Percentiles rank a stretch among this genome's conserved stretches.
phyloP scores from a whole-genome alignment of 2,797 vertebrate genomes.

The Thripadectes ignobilis region DNA sequence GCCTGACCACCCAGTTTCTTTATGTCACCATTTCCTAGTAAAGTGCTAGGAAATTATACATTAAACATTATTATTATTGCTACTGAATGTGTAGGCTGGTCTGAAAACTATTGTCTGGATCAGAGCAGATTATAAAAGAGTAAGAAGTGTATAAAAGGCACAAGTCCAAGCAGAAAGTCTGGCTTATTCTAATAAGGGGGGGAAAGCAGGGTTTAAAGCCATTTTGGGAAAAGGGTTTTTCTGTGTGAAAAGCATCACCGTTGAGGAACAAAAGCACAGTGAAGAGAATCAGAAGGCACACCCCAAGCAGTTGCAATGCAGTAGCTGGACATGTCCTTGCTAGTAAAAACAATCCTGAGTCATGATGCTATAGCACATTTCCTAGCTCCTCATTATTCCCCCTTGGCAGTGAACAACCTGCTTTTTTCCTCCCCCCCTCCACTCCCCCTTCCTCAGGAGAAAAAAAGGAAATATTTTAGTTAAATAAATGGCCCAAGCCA shows the following conservation, averaged over 20 bases:
- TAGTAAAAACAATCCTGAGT: background rate
- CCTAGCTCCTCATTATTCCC: background rate
- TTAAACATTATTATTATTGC: background rate
- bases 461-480: background rate
- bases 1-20: background rate
- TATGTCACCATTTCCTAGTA: background rate
- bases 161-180: background rate
- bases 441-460: background rate
- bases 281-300: background rate
- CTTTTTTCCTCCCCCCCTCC: accelerated
- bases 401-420: background rate
- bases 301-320: background rate
- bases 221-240: background rate
- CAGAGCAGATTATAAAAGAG: background rate
- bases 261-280: background rate
- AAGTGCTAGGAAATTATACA: background rate
- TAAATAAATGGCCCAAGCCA: background rate
- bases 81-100: background rate
- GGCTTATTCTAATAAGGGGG: background rate
- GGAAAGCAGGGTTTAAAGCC: background rate
- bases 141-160: background rate
- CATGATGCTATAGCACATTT: background rate
- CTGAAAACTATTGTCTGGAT: background rate
- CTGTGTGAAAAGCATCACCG: background rate
- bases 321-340: background rate